A percentile compares a stretch with the other conserved stretches of the same genome.
These are phyloP conservation scores for Actinostola sp. DNA, from an alignment of 92 coral and sea anemone species.

Conservation along the genomic window DNA sequence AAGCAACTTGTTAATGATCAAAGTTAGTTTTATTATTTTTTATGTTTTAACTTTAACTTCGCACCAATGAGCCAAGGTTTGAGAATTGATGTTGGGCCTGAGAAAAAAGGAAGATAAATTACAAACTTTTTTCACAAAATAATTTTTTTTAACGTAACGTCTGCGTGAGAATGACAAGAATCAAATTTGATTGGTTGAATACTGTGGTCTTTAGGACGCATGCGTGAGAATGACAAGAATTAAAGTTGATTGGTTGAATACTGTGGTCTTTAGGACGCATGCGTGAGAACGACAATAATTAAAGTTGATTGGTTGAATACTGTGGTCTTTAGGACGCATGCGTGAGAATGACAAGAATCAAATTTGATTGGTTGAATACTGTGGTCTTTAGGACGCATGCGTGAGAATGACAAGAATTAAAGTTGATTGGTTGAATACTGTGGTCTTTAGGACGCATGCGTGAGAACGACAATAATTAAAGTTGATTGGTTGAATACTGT, in stretches of 20 bases:
- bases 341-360: not conserved
- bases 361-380: not conserved
- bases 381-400: slow-evolving; percentile 3
- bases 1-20: too few species aligned
- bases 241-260: not conserved
- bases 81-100: slow-evolving; percentile 15
- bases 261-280: slow-evolving; percentile 4
- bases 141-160: slow-evolving; percentile 2
- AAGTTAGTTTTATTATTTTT: not conserved
- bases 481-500: not conserved
- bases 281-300: not conserved
- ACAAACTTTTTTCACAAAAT: not conserved
- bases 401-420: not conserved
- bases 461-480: not conserved
- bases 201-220: slow-evolving; percentile 6
- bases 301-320: not conserved
- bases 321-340: slow-evolving; percentile 6
- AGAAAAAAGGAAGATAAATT: slow-evolving; percentile 7
- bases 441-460: slow-evolving; percentile 1
- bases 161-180: slow-evolving; percentile 1
- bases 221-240: not conserved
- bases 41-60: not conserved
- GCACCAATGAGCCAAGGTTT: slow-evolving; percentile 16
- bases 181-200: not conserved
- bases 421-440: not conserved